Conservation (phyloP, 1,140 invertebrate species). For the Cyrtorhinus lividipennis region DNA sequence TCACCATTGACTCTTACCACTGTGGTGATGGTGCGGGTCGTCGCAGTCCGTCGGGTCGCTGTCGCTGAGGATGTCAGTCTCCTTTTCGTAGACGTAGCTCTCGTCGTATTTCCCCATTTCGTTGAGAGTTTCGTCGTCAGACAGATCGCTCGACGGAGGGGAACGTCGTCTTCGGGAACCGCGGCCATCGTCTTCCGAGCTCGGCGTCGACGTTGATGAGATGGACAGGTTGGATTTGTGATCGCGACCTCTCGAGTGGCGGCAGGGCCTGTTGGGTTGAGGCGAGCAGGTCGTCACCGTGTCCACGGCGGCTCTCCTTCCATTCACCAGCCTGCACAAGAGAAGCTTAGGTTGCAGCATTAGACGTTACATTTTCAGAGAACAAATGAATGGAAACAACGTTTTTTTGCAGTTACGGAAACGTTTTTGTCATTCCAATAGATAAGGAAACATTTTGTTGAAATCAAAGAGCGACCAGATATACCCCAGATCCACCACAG, state of each 20-base stretch:
- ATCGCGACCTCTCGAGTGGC: slow-evolving; percentile 11
- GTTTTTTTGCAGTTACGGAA: too few species aligned
- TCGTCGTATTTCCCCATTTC: slow-evolving; percentile 64
- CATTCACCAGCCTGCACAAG: slow-evolving; percentile 11
- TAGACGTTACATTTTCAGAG: too few species aligned
- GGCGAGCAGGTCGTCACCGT: slow-evolving; percentile 23
- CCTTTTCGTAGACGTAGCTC: slow-evolving; percentile 58
- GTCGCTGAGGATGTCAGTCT: slow-evolving; percentile 61
- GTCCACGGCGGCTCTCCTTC: slow-evolving; percentile 8
- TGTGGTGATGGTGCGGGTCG: slow-evolving; percentile 24
- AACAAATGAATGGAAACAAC: too few species aligned
- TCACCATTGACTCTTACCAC: too few species aligned
- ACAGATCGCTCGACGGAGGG: slow-evolving; percentile 26
- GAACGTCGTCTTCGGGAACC: slow-evolving; percentile 4
- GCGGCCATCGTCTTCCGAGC: slow-evolving; percentile 1
- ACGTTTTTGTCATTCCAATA: too few species aligned
- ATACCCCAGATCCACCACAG: too few species aligned
- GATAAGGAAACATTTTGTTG: too few species aligned
- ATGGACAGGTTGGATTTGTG: neutral
- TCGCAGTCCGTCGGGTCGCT: slow-evolving; percentile 46
- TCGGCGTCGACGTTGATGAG: slow-evolving; percentile 18
- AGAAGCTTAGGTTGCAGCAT: too few species aligned
- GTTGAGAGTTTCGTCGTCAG: slow-evolving; percentile 53
- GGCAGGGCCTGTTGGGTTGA: slow-evolving; percentile 18
- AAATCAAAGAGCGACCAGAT: too few species aligned